These are phyloP conservation scores for Staurois parvus DNA, from an alignment of 2,797 vertebrate genomes.

Conservation along the genomic window DNA sequence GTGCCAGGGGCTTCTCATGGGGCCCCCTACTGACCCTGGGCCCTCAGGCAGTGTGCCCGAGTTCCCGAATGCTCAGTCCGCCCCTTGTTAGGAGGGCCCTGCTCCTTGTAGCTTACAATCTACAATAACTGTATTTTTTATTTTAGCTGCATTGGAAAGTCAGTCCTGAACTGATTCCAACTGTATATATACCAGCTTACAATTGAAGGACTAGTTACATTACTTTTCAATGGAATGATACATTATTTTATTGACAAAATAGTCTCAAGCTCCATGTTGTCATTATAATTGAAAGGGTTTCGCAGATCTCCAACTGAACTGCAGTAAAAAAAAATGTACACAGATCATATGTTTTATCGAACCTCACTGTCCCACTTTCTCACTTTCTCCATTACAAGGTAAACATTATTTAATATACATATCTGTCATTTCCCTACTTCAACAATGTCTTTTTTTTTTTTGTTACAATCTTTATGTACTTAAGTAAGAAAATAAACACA, in stretches of 20 bases:
- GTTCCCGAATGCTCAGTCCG: too few species aligned
- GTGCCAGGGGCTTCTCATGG: too few species aligned
- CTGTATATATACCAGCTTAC: background rate
- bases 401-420: slow-evolving; percentile 41
- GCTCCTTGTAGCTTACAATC: too few species aligned
- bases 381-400: slow-evolving; percentile 44
- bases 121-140: background rate
- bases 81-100: too few species aligned
- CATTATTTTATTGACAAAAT: background rate
- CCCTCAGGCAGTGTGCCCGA: too few species aligned
- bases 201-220: background rate
- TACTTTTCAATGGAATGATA: background rate
- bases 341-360: slow-evolving; percentile 12
- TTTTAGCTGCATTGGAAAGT: background rate
- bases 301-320: background rate
- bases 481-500: slow-evolving; percentile 59
- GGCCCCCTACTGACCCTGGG: too few species aligned
- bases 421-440: slow-evolving; percentile 12
- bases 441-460: slow-evolving; percentile 29
- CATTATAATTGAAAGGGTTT: background rate
- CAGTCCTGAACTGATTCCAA: background rate
- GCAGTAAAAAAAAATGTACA: background rate
- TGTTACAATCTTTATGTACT: slow-evolving; percentile 46
- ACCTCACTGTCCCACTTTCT: slow-evolving; percentile 26
- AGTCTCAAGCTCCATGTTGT: background rate